Conservation (phyloP, 2,888 invertebrate genomes). For the Heteromurus nitidus region DNA sequence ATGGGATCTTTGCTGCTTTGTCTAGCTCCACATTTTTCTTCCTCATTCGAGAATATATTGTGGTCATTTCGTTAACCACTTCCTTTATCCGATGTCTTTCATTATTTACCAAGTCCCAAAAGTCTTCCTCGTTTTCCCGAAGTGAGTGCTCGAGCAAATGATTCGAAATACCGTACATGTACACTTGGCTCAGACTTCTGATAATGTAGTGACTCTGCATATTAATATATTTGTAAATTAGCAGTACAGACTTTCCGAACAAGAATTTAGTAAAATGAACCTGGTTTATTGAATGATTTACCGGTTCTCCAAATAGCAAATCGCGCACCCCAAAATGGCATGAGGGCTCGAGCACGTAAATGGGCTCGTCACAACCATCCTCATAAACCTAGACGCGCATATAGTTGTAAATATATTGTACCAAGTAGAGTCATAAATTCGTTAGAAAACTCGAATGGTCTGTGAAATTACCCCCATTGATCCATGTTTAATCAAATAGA, state of each 20-base stretch:
- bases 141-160: constrained; percentile 62
- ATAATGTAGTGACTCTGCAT: constrained; percentile 64
- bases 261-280: no score
- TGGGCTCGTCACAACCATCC: constrained; percentile 30
- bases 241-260: no score
- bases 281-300: constrained; percentile 2
- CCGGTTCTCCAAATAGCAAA: constrained; percentile 69
- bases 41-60: constrained; percentile 40
- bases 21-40: constrained; percentile 26
- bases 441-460: no score
- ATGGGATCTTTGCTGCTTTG: constrained; percentile 46
- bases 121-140: constrained; percentile 49
- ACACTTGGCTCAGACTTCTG: constrained; percentile 67
- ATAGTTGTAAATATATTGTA: no score
- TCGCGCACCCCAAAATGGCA: constrained; percentile 67
- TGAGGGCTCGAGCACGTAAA: constrained; percentile 52
- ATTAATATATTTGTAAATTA: no score
- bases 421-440: no score
- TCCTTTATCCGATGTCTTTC: constrained; percentile 49
- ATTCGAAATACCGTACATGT: constrained; percentile 66
- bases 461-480: constrained; percentile 65
- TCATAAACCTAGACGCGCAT: constrained; percentile 49
- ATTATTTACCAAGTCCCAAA: constrained; percentile 54
- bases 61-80: constrained; percentile 60
- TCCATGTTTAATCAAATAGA: constrained; percentile 70